These are phyloP conservation scores for Misgurnus mizolepis DNA, from an alignment of 2,113 vertebrate species.

Conservation along the genomic window DNA sequence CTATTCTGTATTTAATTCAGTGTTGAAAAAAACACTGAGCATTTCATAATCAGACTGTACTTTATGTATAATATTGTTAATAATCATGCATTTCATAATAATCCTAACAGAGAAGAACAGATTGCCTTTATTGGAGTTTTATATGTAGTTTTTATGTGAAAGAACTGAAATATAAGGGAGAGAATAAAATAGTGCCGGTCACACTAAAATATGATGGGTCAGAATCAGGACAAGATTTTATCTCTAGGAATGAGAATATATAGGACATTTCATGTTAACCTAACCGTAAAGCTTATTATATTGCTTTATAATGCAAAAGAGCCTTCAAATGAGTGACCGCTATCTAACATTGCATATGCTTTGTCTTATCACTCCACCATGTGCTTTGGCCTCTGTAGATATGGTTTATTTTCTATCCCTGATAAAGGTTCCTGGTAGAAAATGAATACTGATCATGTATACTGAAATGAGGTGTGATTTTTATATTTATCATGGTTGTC, in stretches of 20 bases:
- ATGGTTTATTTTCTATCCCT: slow-evolving; percentile 13
- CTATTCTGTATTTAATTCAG: not conserved
- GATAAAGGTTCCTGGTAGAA: not conserved
- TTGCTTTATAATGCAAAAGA: not conserved
- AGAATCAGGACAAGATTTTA: not conserved
- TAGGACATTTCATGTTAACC: not conserved
- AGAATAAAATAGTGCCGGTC: slow-evolving; percentile 29
- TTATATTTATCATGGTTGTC: too few relatives aligned
- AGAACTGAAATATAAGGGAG: slow-evolving; percentile 37
- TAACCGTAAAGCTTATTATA: not conserved
- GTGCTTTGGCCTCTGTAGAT: slow-evolving; percentile 26
- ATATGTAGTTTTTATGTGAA: not conserved
- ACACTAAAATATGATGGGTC: not conserved
- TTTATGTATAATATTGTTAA: not conserved
- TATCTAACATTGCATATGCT: not conserved
- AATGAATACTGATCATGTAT: too few relatives aligned
- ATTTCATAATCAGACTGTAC: too few relatives aligned
- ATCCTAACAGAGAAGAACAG: too few relatives aligned
- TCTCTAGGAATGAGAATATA: not conserved
- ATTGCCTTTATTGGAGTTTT: too few relatives aligned
- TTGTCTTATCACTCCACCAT: not conserved
- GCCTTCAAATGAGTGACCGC: too few relatives aligned
- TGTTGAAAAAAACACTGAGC: not conserved
- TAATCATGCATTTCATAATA: too few relatives aligned
- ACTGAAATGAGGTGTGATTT: too few relatives aligned